phyloP scores from a whole-genome alignment of 2,888 invertebrate genomes.

The Ormyrus pomaceus region DNA sequence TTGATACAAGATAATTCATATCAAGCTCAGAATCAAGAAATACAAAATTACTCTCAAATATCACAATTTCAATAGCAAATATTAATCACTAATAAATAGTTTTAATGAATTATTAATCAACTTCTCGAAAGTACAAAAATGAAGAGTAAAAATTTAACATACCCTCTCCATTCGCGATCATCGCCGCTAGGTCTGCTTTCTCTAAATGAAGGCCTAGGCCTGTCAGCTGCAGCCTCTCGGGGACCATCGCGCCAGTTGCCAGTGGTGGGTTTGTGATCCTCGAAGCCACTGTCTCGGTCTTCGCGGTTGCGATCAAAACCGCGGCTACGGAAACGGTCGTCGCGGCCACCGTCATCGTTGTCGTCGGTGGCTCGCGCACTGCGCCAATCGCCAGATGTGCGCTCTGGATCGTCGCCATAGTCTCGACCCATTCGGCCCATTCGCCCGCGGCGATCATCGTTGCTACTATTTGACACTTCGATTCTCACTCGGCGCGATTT shows the following conservation, averaged over 20 bases:
- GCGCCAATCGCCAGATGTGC: constrained; percentile 87
- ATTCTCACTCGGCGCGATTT: constrained; percentile 81
- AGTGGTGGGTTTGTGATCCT: constrained; percentile 65
- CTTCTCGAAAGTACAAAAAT: too few relatives aligned
- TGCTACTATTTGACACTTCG: constrained; percentile 86
- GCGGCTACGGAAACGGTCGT: constrained; percentile 40
- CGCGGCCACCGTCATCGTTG: constrained; percentile 60
- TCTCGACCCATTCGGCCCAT: constrained; percentile 77
- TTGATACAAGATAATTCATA: too few relatives aligned
- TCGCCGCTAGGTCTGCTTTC: constrained; percentile 52
- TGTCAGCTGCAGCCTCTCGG: constrained; percentile 52
- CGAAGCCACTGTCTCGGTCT: constrained; percentile 37
- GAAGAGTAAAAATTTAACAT: too few relatives aligned
- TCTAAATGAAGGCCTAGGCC: constrained; percentile 66
- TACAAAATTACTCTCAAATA: too few relatives aligned
- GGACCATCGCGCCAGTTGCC: constrained; percentile 70
- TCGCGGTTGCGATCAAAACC: not conserved
- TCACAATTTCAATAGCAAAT: too few relatives aligned
- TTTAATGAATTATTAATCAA: too few relatives aligned
- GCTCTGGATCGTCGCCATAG: constrained; percentile 81
- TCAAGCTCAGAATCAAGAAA: too few relatives aligned
- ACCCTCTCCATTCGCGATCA: constrained; percentile 34
- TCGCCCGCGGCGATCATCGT: constrained; percentile 80
- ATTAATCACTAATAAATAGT: too few relatives aligned
- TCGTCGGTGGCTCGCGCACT: constrained; percentile 78